Base-by-base conservation (phyloP, 2,797 vertebrate species). In the Acanthurus tractus region DNA sequence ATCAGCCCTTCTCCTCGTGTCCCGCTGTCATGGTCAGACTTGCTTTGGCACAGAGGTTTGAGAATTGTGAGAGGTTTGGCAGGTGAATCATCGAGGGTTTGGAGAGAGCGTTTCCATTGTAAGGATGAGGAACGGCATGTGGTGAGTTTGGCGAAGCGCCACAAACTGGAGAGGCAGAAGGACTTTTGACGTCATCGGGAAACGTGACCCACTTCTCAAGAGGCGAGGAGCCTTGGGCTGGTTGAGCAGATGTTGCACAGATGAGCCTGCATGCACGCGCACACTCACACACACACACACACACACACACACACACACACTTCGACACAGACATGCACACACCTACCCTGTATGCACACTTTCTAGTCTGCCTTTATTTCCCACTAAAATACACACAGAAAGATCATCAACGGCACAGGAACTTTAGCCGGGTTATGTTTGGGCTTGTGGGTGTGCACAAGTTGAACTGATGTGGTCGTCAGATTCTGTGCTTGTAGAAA, bases 191-290 rank as follows among this genome's bases (percentile, higher is more conserved):
- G 93, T 94, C 93, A 94, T 90, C n/a, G 65, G 90, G 93, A 93
- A 94, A 93, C 91, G 93, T 94, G 93, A 93, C 93, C 91, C 92
- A 94, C 88, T 94, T 94, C 93, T 92, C 86, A 88, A 89, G 89
- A 91, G 87, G 88, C 86, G 42, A 86, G 89, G 76, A 92, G 92
- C 92, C 93, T 88, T 88, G 88, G 91, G 93, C 88, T 82, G 86
- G 87, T 86, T 66, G 88, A 93, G 88, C 93, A 94, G 93, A 94
- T 94, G 93, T 93, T 93, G 77, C 88, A 83, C 91, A 93, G 89
- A 93, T 91, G 90, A 93, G 88, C 72, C 78, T 72, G 74, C 81
- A 20, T 11, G 34, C 36, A 18, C 52, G 1, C 52, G 40, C 82
- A 57, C 66, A 57, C 64, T 36, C 61, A 63, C 53, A 74, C 55